phyloP scores from a whole-genome alignment of 2,797 vertebrate species.

The Gymnopithys bicolor region DNA sequence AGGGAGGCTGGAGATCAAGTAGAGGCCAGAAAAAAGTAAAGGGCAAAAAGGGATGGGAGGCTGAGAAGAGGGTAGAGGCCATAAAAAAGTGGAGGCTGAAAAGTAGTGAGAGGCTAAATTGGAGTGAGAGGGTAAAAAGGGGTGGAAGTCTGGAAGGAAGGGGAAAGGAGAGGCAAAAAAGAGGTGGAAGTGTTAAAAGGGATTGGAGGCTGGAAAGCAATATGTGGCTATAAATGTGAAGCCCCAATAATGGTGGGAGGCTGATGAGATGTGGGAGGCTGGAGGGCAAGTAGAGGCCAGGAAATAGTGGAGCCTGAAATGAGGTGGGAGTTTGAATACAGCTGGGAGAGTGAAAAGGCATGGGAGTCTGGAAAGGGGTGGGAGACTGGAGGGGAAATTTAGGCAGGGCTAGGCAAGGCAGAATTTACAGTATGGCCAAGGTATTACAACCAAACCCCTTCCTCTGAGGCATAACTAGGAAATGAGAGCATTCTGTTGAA shows the following conservation, averaged over 20 bases:
- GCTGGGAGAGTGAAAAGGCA: not conserved
- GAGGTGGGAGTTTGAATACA: not conserved
- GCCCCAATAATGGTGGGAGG: not conserved
- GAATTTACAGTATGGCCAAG: not conserved
- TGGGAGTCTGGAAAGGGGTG: not conserved
- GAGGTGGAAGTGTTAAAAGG: not conserved
- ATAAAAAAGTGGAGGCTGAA: not conserved
- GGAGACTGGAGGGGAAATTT: not conserved
- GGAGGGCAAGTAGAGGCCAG: not conserved
- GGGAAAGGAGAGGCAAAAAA: not conserved
- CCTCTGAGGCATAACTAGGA: not conserved
- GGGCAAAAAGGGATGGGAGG: not conserved
- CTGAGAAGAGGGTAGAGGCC: not conserved
- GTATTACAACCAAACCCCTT: not conserved
- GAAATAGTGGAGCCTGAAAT: not conserved
- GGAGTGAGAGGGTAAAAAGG: not conserved
- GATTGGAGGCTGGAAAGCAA: not conserved
- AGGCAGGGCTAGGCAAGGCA: not conserved
- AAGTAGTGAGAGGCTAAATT: not conserved
- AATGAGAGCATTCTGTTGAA: not conserved
- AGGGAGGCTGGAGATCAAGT: not conserved
- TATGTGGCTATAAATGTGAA: not conserved
- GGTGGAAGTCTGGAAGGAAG: not conserved
- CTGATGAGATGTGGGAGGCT: not conserved
- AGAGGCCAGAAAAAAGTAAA: not conserved